A percentile compares a stretch with the other conserved stretches of the same genome.
Conservation (phyloP, 2,797 vertebrate genomes). For the Hipposideros larvatus region DNA sequence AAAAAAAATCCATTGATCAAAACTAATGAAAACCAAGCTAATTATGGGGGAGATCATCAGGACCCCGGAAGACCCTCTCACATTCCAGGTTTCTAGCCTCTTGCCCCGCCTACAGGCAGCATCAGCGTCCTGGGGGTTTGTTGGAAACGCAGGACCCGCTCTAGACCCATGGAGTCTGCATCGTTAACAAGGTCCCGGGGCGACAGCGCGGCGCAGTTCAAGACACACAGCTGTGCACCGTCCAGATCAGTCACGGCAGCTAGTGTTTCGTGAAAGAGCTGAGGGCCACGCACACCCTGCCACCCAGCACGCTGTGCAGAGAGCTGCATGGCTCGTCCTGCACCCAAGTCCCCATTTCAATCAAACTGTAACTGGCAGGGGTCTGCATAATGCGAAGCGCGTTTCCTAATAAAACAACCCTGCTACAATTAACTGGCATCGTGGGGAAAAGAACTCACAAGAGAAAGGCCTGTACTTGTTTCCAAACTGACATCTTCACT, state of each 20-base stretch:
- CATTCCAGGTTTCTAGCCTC: background rate
- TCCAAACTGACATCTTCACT: background rate
- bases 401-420: background rate
- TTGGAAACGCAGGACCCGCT: background rate
- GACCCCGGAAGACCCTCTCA: background rate
- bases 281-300: background rate
- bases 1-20: constrained; percentile 9
- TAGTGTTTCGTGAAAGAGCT: background rate
- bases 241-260: background rate
- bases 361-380: background rate
- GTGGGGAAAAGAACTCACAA: background rate
- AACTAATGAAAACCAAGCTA: background rate
- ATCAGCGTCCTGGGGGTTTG: background rate
- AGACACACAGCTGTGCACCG: background rate
- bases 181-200: background rate
- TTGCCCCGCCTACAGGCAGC: too few species aligned
- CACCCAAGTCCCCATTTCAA: background rate
- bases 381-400: background rate
- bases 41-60: background rate
- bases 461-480: background rate
- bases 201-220: background rate
- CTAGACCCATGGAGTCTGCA: background rate
- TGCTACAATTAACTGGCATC: background rate
- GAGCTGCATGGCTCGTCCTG: fast-evolving
- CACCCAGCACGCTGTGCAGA: background rate